phyloP scores from a whole-genome alignment of 2,888 invertebrate genomes.

The Archips crataeganus region DNA sequence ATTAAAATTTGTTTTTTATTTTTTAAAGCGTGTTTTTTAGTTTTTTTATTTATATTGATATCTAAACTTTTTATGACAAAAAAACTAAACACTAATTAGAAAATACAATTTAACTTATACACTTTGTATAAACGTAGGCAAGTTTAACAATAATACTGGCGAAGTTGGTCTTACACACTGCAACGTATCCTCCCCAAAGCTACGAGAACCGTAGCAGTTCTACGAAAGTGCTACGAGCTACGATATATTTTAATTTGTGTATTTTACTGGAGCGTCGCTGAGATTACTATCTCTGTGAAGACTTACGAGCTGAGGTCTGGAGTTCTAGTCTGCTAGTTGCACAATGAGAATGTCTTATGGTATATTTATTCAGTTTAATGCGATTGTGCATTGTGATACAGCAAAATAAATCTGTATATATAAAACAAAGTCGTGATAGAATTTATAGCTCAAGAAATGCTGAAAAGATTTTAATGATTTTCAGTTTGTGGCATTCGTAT shows the following conservation, averaged over 20 bases:
- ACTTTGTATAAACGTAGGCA: neutral
- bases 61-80: no score
- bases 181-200: conserved; percentile 2
- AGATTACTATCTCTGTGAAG: conserved; percentile 37
- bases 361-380: conserved; percentile 29
- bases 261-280: conserved; percentile 25
- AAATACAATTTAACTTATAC: neutral
- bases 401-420: neutral
- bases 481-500: no score
- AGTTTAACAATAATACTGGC: neutral
- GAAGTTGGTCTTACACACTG: neutral
- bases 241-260: conserved; percentile 41
- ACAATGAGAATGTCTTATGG: conserved; percentile 34
- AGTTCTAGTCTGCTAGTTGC: conserved; percentile 33
- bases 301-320: conserved; percentile 30
- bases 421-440: no score
- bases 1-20: no score
- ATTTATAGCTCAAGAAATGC: no score
- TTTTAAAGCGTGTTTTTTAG: no score
- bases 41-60: no score
- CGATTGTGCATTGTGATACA: neutral
- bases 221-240: conserved; percentile 30
- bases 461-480: no score
- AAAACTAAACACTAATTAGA: no score
- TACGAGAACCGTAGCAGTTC: conserved; percentile 24